Evolutionary conservation across 2,797 vertebrate genomes (phyloP).

Genomic region (Scolopax rusticola): DNA sequence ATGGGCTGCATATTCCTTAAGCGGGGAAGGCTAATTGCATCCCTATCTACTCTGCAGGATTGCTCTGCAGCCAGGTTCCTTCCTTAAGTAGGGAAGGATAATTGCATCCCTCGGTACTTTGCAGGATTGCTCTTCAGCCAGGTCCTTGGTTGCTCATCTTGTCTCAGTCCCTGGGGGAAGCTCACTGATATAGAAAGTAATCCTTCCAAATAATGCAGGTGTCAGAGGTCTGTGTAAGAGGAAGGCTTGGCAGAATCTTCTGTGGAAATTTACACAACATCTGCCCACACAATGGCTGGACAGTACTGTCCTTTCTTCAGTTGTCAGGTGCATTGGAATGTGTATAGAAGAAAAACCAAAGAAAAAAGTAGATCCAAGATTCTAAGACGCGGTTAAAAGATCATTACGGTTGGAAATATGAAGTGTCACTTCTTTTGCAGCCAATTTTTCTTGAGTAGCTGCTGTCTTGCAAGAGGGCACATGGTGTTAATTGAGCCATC

Average conservation of each 20-base stretch:
- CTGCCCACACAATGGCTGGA: slow-evolving; percentile 64
- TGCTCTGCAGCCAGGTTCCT: neutral
- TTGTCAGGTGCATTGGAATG: slow-evolving; percentile 64
- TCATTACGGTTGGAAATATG: neutral
- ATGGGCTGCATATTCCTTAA: neutral
- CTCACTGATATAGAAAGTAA: slow-evolving; percentile 25
- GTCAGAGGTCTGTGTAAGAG: slow-evolving; percentile 38
- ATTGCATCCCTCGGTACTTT: neutral
- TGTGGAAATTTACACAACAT: slow-evolving; percentile 62
- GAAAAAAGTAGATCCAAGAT: slow-evolving; percentile 1
- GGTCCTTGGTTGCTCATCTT: slow-evolving; percentile 22
- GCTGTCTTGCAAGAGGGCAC: neutral
- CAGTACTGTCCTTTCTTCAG: slow-evolving; percentile 50
- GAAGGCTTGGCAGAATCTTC: slow-evolving; percentile 41
- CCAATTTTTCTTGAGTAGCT: neutral
- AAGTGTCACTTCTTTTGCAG: neutral
- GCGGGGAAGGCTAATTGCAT: neutral
- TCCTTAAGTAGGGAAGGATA: neutral
- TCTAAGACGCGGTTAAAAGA: neutral
- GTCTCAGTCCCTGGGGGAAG: neutral
- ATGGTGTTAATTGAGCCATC: neutral
- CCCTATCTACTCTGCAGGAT: neutral
- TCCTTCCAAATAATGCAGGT: slow-evolving; percentile 64
- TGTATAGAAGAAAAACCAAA: slow-evolving; percentile 8
- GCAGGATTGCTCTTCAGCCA: neutral